Conservation (phyloP, 2,797 vertebrate species). For the Catamblyrhynchus diadema region DNA sequence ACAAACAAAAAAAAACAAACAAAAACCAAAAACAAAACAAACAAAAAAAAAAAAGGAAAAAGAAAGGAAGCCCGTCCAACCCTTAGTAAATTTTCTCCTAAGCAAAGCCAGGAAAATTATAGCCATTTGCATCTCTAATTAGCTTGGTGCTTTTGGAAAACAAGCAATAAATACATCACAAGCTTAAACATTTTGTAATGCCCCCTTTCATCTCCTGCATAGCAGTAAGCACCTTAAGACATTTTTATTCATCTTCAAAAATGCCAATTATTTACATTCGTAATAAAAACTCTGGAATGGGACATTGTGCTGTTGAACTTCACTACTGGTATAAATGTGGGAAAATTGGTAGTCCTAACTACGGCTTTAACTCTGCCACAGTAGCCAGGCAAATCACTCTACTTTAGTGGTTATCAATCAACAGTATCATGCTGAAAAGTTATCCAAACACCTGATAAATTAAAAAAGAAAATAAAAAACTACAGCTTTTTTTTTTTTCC, state of each 20-base stretch:
- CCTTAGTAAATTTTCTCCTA: constrained; percentile 70
- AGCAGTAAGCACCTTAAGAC: constrained; percentile 78
- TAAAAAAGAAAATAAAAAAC: constrained; percentile 41
- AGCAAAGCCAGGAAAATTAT: constrained; percentile 73
- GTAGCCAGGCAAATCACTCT: constrained; percentile 65
- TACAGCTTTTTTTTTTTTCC: constrained; percentile 58
- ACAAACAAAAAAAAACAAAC: constrained; percentile 22
- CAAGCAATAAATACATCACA: constrained; percentile 76
- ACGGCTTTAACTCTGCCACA: constrained; percentile 51
- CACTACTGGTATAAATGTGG: constrained; percentile 48
- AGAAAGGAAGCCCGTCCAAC: constrained; percentile 69
- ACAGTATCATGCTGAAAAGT: constrained; percentile 65
- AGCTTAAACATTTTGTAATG: constrained; percentile 77
- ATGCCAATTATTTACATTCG: constrained; percentile 79
- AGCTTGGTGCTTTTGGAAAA: constrained; percentile 72
- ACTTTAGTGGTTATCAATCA: constrained; percentile 86
- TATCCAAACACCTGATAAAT: constrained; percentile 59
- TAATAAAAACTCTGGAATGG: constrained; percentile 71
- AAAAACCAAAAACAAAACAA: constrained; percentile 45
- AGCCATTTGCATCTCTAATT: constrained; percentile 69
- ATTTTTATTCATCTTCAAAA: constrained; percentile 71
- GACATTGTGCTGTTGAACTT: constrained; percentile 76
- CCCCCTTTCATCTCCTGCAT: constrained; percentile 81
- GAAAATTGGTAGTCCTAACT: constrained; percentile 52
- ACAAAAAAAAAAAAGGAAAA: neutral